Base-by-base conservation (phyloP, 2,797 vertebrate genomes). In the Arrhamphus sclerolepis region DNA sequence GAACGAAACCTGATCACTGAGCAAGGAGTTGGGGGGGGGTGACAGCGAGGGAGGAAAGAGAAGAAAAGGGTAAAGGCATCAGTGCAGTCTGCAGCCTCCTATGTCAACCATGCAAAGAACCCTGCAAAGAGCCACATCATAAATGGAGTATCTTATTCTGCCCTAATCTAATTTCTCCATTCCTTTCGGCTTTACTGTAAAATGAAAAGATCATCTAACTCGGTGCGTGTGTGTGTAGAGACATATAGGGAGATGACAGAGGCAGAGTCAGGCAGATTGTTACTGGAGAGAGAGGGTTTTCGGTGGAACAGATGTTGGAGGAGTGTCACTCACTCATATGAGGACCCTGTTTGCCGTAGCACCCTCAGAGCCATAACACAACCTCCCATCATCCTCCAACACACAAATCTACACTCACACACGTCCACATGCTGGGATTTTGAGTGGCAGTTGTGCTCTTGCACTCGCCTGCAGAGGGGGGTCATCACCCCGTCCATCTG, bases 401-500 rank as follows among this genome's bases (percentile, higher is more conserved):
- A 80, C 70, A 79, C 70, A 73, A 56, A 76, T 44, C 59, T 40
- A 54, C 84, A 53, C 81, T 74, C 75, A 29, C 81, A 75, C 82
- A 78, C 55, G 50, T 75, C 63, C 77, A 72, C 82, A 80, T 19
- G 71, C 91, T 89, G 90, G 87, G 88, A 75, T 85, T 88, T 93
- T 94, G 93, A 91, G 91, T 92, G 92, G 92, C 93, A 93, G 94
- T 94, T 92, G 91, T 79, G 91, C 89, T 86, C 79, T 78, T 90
- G 81, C 85, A 89, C 84, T 86, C 81, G 93, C 93, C 91, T 91
- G 72, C 72, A 57, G 83, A 83, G 90, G 66, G 66, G 91, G 94
- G 94, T 96, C 94, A 94, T 70, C 89, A 94, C 92, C 93, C 80
- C 83, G 78, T 94, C 95, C 97, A 98, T 98, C 96, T 99, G 96